A percentile compares a stretch with the other conserved stretches of the same genome.
Conservation (phyloP, 1,140 invertebrate genomes). For the Bombus ignitus region DNA sequence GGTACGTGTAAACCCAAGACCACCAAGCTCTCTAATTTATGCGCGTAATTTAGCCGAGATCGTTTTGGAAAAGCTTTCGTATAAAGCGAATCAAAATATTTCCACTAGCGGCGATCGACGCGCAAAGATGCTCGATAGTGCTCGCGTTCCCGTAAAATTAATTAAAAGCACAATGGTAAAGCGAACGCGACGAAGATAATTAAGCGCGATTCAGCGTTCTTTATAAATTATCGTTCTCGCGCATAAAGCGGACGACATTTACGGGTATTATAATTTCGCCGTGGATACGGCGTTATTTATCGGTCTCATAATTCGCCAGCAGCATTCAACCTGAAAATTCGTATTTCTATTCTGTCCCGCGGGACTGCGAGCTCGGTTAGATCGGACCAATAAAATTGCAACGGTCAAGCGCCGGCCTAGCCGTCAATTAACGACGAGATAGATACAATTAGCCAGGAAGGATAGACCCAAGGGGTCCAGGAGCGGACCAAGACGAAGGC, state of each 20-base stretch:
- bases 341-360: background rate
- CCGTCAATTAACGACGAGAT: slow-evolving; percentile 72
- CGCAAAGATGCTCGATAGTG: slow-evolving; percentile 28
- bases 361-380: background rate
- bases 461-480: slow-evolving; percentile 30
- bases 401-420: slow-evolving; percentile 59
- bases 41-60: background rate
- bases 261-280: slow-evolving; percentile 44
- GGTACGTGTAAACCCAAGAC: slow-evolving; percentile 11
- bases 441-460: slow-evolving; percentile 69
- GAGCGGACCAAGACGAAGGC: slow-evolving; percentile 42
- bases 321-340: slow-evolving; percentile 9
- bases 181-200: slow-evolving; percentile 30
- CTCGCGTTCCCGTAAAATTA: slow-evolving; percentile 12
- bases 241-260: slow-evolving; percentile 38
- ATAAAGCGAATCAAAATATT: background rate
- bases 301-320: slow-evolving; percentile 28
- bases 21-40: background rate
- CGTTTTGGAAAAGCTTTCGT: background rate
- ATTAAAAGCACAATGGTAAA: slow-evolving; percentile 50
- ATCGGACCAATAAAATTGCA: slow-evolving; percentile 65
- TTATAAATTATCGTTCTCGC: slow-evolving; percentile 46
- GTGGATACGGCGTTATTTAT: slow-evolving; percentile 38
- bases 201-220: slow-evolving; percentile 43
- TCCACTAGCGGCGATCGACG: background rate